Base-by-base conservation (phyloP, 1,140 invertebrate species). In the Temnothorax nylanderi region DNA sequence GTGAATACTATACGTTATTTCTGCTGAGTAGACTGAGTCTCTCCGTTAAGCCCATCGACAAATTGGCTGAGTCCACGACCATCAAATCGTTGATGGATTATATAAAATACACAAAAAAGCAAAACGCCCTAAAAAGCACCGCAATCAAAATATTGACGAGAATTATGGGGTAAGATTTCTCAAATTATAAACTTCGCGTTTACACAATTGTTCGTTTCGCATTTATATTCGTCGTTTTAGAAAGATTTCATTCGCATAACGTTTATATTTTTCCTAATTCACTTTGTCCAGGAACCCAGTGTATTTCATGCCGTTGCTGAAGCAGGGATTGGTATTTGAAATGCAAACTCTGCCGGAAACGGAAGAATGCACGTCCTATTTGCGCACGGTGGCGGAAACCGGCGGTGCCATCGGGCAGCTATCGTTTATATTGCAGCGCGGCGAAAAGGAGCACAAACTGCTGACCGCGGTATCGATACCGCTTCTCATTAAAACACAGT, bases 261-360 rank as follows among this genome's bases (percentile, higher is more conserved):
- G 1, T 60, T 56, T 72, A 34, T 21, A n/a, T 47, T 58, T 32
- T 21, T 67, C 8, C 21, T 16, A n/a, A 56, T 58, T 54, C 44
- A 26, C 69, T 60, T 56, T 74, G 32, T 80, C 7, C 64, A 95
- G 94, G 32, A 95, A 95, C 44, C 76, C 76, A 37, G 87, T 86
- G 0, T 95, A 95, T 69, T 87, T 95, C n/a, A 80, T 94, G 2
- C 89, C 94, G 2, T 34, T 95, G 4, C 47, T 95, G 37, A 95
- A 93, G 16, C 94, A 95, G 80, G 94, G 94, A 1, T 94, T 95
- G 34, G 90, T 94, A 1, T 94, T 95, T 5, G 93, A 95, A n/a
- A 91, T 89, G 0, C 93, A 94, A 65, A 92, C 88, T 18, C 74
- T 95, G 6, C 87, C 86, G 5, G 92, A 90, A 34, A 92, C 87